Evolutionary conservation across 2,113 vertebrate genomes (phyloP), one percentile per base, ranked within the genome.

Genomic region (Fukomys damarensis): DNA sequence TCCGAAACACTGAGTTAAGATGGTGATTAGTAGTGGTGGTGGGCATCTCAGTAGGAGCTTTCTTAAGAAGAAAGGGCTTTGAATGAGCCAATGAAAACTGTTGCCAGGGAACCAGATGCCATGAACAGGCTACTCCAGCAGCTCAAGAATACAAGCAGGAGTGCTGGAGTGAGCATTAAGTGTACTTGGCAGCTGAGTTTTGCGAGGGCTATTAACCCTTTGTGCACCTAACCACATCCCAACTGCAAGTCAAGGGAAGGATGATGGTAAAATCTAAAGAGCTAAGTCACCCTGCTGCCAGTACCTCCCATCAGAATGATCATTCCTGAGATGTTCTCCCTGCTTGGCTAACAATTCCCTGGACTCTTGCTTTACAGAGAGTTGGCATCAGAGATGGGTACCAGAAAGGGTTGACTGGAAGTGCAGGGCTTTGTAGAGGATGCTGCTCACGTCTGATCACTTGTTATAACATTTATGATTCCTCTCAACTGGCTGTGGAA

Each of bases 31-130:
- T 95, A 98, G 98, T 98, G 98, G 98, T 98, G 98, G 98, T 98
- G 97, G 92, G 98, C 97, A 98, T 97, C 99, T 96, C 98, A 97
- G 98, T 98, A 97, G 98, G 98, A 98, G 98, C 98, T 98, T 99
- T 99, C 98, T 98, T 98, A 98, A 98, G 98, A 98, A 99, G 98
- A 99, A 99, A 99, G 97, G 98, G 97, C 98, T 98, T 98, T 98
- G 98, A 99, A 97, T 98, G 98, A 99, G 98, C 98, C 98, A 98
- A 98, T 99, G 98, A 98, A 99, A 99, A 98, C 98, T 98, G 99
- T 99, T 99, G 99, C 99, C 99, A 99, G 98, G 99, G 98, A 99
- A 99, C 98, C 98, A 98, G 99, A 99, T 98, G 98, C 99, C 98
- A 98, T 94, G 98, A 98, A 98, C 98, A 98, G 98, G 97, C 98